Conservation (phyloP, 2,888 invertebrate species). For the Tiliacea aurago region DNA sequence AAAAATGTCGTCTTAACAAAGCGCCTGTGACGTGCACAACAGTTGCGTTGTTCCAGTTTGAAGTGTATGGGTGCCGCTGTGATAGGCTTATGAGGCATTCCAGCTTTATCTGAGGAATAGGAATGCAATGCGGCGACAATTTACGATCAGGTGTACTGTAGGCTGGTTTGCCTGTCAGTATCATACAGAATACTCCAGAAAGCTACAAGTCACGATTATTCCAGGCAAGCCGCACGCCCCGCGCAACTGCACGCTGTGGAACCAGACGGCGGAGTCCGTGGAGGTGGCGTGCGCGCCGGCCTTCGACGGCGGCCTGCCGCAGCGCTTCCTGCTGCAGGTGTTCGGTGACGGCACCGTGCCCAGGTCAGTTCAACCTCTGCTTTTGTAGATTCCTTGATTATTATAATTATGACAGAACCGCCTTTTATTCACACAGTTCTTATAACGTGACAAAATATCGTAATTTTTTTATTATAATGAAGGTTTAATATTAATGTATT, state of each 20-base stretch:
- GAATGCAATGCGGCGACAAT: not conserved
- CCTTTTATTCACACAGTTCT: not conserved
- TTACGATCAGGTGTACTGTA: not conserved
- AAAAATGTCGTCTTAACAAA: not conserved
- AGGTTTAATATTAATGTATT: not conserved
- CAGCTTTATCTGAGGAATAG: too few relatives aligned
- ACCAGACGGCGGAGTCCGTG: conserved; percentile 95
- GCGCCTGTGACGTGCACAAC: not conserved
- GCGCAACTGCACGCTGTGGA: conserved; percentile 95
- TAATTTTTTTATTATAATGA: not conserved
- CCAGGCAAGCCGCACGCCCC: conserved; percentile 96
- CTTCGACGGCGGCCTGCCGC: conserved; percentile 97
- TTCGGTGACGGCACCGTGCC: conserved; percentile 86
- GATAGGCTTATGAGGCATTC: not conserved
- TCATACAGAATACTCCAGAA: not conserved
- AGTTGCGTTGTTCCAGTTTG: not conserved
- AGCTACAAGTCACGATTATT: conserved; percentile 2
- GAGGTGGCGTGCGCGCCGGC: conserved; percentile 95
- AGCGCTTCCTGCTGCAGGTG: conserved; percentile 95
- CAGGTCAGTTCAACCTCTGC: conserved; percentile 66
- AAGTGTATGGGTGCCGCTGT: not conserved
- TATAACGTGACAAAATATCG: not conserved
- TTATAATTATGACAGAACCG: not conserved
- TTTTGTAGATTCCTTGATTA: not conserved
- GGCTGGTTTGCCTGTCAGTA: not conserved